A percentile compares a stretch with the other conserved stretches of the same genome.
phyloP scores from a whole-genome alignment of 2,113 vertebrate genomes.

The Microcebus lehilahytsara region DNA sequence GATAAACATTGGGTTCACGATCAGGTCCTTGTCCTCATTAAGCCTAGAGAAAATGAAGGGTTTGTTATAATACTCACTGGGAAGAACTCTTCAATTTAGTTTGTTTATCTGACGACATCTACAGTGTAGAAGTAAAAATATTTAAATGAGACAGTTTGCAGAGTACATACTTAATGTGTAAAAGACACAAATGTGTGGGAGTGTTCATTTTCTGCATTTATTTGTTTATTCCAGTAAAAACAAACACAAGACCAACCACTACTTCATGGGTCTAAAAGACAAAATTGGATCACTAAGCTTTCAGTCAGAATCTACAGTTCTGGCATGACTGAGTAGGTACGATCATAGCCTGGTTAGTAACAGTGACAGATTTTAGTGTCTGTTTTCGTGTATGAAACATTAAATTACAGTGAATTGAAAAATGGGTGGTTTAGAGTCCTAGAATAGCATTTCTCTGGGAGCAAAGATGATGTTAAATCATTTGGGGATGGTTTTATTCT shows the following conservation, averaged over 20 bases:
- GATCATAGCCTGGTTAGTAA: constrained; percentile 67
- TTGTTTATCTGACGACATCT: constrained; percentile 46
- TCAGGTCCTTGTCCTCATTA: not conserved
- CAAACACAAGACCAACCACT: constrained; percentile 34
- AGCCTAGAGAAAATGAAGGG: constrained; percentile 27
- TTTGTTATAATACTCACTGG: not conserved
- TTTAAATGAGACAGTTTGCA: not conserved
- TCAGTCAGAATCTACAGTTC: not conserved
- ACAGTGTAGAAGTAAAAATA: constrained; percentile 3
- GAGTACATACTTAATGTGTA: not conserved
- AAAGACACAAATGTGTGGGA: not conserved
- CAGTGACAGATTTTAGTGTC: constrained; percentile 70
- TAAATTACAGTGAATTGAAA: constrained; percentile 74
- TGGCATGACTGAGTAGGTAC: constrained; percentile 51
- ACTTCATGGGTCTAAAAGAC: not conserved
- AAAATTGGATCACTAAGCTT: not conserved
- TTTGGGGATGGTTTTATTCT: constrained; percentile 17
- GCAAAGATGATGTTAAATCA: not conserved
- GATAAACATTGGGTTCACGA: not conserved
- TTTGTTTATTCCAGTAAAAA: constrained; percentile 1
- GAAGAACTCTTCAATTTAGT: constrained; percentile 45
- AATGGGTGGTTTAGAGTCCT: constrained; percentile 51
- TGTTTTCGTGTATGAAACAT: constrained; percentile 73
- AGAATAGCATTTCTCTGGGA: constrained; percentile 65
- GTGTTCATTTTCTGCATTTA: constrained; percentile 31